Evolutionary conservation across 2,888 invertebrate species (phyloP).

Genomic region (Protula sp.): DNA sequence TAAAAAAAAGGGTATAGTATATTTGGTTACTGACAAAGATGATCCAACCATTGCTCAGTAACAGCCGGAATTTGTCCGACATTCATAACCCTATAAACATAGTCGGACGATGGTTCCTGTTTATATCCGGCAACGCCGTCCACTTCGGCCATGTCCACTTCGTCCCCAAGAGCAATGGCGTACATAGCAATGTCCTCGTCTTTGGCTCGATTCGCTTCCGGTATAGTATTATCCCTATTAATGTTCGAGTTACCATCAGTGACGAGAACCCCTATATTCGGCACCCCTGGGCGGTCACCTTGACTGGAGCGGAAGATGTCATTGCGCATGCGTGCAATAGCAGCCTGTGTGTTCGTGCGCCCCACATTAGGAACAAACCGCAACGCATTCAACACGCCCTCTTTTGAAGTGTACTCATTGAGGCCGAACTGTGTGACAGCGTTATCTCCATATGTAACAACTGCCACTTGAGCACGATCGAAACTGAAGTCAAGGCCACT

Average conservation of each 20-base stretch:
- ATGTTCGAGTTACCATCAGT: slow-evolving; percentile 14
- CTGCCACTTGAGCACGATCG: slow-evolving; percentile 41
- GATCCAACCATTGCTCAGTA: too few relatives aligned
- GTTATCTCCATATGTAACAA: slow-evolving; percentile 49
- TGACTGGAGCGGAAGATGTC: slow-evolving; percentile 7
- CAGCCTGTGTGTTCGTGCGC: slow-evolving; percentile 20
- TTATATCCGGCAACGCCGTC: slow-evolving; percentile 9
- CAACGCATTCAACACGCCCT: slow-evolving; percentile 9
- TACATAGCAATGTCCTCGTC: slow-evolving; percentile 16
- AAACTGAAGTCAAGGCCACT: slow-evolving; percentile 43
- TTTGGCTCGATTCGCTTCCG: neutral
- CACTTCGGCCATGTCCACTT: slow-evolving; percentile 18
- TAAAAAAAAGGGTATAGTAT: too few relatives aligned
- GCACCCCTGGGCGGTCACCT: slow-evolving; percentile 14
- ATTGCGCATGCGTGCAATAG: slow-evolving; percentile 5
- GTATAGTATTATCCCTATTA: neutral
- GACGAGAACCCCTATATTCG: slow-evolving; percentile 9
- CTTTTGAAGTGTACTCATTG: slow-evolving; percentile 16
- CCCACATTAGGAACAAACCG: slow-evolving; percentile 9
- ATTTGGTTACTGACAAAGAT: too few relatives aligned
- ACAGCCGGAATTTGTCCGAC: too few relatives aligned
- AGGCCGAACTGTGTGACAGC: slow-evolving; percentile 42
- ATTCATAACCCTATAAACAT: slow-evolving; percentile 17
- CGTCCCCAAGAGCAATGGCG: slow-evolving; percentile 17
- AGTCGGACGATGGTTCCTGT: slow-evolving; percentile 4